Evolutionary conservation across 2,113 vertebrate genomes (phyloP).

Genomic region (Cryptotis parvus): DNA sequence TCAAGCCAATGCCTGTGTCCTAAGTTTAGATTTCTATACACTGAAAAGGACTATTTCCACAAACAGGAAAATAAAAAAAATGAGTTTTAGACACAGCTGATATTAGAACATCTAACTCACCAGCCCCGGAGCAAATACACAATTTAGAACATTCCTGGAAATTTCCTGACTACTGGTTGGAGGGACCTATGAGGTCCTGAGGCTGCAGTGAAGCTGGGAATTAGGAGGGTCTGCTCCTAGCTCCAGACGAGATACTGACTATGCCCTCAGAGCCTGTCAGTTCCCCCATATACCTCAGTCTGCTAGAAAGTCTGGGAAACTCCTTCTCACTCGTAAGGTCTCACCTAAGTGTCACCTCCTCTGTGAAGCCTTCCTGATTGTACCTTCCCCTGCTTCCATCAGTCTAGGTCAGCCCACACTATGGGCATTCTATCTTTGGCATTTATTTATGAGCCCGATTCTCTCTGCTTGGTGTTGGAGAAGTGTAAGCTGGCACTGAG

Average conservation of each 20-base stretch:
- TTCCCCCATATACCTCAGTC: neutral
- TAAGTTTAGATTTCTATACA: neutral
- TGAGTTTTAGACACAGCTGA: slow-evolving; percentile 22
- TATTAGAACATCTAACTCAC: slow-evolving; percentile 15
- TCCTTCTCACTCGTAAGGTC: neutral
- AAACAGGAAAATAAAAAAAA: neutral
- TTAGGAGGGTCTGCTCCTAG: neutral
- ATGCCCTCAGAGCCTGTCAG: neutral
- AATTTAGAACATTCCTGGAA: neutral
- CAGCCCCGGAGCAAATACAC: neutral
- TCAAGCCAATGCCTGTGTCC: neutral
- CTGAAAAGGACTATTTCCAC: neutral
- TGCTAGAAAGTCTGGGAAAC: neutral
- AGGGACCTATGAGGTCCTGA: neutral
- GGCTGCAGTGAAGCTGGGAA: no score
- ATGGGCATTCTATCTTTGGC: no score
- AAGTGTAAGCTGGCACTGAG: no score
- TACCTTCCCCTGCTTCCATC: neutral
- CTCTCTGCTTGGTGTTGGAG: no score
- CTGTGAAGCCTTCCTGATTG: neutral
- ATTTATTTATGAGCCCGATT: no score
- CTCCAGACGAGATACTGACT: neutral
- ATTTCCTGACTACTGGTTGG: neutral
- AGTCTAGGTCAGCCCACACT: neutral
- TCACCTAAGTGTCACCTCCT: neutral